Base-by-base conservation (phyloP, 2,113 vertebrate genomes). In the Antigone vipio region DNA sequence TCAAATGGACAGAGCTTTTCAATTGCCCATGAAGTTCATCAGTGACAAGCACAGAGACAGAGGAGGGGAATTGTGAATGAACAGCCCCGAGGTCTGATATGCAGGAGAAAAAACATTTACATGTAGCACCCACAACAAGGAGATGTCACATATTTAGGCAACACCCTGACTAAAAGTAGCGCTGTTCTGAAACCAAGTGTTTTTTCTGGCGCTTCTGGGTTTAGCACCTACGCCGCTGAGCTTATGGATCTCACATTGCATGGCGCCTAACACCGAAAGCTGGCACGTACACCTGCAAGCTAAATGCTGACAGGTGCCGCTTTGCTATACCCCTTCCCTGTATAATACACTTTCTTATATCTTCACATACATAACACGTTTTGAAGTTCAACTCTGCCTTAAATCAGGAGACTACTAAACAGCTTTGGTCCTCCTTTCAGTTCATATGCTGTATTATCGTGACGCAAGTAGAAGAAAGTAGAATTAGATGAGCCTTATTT, bases 191-290 rank as follows among this genome's bases (percentile, higher is more conserved):
- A 71, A n/a, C 11, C 16, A n/a, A 32, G 53, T 5, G 1, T 67
- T 87, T 75, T 3, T 64, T 2, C 6, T 64, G 49, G 16, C 0
- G 1, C 18, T 75, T 53, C 44, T 26, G 64, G 20, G 35, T 74
- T 71, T 14, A 44, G 42, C 68, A 69, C 4, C 17, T 24, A 2
- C 1, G 6, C 45, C 12, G 59, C 58, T 34, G 63, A 75, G 49
- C 21, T 68, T 18, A 21, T 3, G 3, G 56, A 30, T 27, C 52
- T 87, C 10, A 1, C 13, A 2, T 11, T 19, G 21, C 13, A n/a
- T 2, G 0, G n/a, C 1, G 0, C 4, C 9, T 23, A 35, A 45
- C 35, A 18, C 2, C 0, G 3, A 20, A n/a, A 89, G 40, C 24
- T 63, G 64, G 34, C 80, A 68, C 0, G 0, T 20, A 29, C 27